A percentile compares a stretch with the other conserved stretches of the same genome.
Conservation (phyloP, 2,113 vertebrate genomes). For the Capricornis sumatraensis region DNA sequence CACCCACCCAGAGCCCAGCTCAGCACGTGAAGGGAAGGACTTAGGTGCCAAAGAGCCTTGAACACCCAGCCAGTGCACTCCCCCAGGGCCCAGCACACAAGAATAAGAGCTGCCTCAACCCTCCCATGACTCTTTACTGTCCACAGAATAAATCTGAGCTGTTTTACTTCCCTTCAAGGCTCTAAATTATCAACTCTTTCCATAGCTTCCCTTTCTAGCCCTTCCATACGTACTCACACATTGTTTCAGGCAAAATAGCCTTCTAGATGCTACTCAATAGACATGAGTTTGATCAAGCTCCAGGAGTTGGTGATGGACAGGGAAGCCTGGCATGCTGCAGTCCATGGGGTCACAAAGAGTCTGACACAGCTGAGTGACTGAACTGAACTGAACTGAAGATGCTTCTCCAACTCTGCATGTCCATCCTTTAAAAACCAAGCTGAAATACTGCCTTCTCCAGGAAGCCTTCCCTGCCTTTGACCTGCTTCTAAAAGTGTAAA, state of each 20-base stretch:
- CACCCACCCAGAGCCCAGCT: not conserved
- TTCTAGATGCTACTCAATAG: not conserved
- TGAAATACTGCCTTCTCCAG: not conserved
- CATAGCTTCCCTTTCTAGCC: not conserved
- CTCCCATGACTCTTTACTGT: not conserved
- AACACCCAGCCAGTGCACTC: not conserved
- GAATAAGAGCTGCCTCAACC: not conserved
- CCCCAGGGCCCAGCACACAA: not conserved
- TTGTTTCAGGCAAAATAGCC: not conserved
- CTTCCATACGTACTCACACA: too few species aligned
- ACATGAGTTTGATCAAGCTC: not conserved
- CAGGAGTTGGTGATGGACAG: not conserved
- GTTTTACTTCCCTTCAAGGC: not conserved
- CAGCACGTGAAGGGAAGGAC: not conserved
- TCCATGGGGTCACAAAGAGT: not conserved
- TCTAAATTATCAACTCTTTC: not conserved
- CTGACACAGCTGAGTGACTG: not conserved
- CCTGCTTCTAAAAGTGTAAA: constrained; percentile 7
- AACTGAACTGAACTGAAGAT: not conserved
- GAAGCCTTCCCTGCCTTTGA: not conserved
- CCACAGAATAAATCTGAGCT: not conserved
- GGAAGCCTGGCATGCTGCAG: not conserved
- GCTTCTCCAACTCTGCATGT: not conserved
- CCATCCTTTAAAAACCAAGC: not conserved
- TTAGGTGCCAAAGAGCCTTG: not conserved